Percentiles rank a stretch among this genome's conserved stretches.
Evolutionary conservation across 2,113 vertebrate species (phyloP).

Genomic region (Sporophila hypoxantha): DNA sequence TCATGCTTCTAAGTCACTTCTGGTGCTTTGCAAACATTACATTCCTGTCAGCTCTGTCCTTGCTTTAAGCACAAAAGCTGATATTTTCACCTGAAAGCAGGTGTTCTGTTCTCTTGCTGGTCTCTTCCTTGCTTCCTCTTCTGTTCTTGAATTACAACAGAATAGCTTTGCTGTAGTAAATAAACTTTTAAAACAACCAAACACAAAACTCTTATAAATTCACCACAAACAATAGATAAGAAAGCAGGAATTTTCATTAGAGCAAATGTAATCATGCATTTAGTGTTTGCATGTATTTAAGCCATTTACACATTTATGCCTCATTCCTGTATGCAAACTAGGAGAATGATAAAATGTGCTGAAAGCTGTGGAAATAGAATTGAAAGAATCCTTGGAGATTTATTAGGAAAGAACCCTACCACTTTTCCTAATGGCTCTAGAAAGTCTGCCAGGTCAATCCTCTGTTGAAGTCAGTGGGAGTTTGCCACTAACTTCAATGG

Average conservation of each 20-base stretch:
- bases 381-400: conserved; percentile 12
- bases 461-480: neutral
- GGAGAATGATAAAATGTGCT: neutral
- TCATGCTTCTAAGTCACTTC: neutral
- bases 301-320: neutral
- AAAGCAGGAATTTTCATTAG: neutral
- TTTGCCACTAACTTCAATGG: neutral
- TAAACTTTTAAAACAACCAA: neutral
- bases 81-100: neutral
- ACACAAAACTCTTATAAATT: neutral
- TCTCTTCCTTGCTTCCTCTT: neutral
- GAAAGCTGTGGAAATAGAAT: conserved; percentile 3
- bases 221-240: neutral
- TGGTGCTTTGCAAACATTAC: neutral
- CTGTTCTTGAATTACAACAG: neutral
- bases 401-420: neutral
- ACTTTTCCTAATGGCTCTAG: neutral
- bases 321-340: neutral
- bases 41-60: neutral
- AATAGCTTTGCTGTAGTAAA: neutral
- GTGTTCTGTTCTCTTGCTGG: neutral
- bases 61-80: neutral
- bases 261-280: neutral
- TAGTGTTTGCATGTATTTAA: neutral
- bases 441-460: neutral